Percentiles rank a stretch among this genome's conserved stretches.
phyloP scores from a whole-genome alignment of 2,797 vertebrate species.

The Enteromius viviparus region DNA sequence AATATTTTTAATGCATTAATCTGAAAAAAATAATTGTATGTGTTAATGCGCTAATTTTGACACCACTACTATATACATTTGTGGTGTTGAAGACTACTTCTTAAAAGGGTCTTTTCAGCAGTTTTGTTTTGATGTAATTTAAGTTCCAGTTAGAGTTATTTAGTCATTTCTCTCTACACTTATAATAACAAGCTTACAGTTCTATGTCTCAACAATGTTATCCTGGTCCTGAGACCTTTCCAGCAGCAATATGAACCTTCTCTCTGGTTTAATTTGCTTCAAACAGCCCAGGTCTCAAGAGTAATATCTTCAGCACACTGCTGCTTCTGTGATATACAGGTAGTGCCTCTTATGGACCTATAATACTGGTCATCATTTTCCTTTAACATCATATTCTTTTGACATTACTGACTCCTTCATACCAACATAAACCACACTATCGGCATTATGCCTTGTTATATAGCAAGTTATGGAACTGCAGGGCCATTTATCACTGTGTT shows the following conservation, averaged over 20 bases:
- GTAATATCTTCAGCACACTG: not conserved
- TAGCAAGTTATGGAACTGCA: not conserved
- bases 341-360: not conserved
- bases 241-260: not conserved
- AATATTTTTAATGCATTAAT: too few species aligned
- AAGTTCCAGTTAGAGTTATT: not conserved
- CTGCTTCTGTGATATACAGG: not conserved
- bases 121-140: not conserved
- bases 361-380: not conserved
- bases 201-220: not conserved
- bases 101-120: not conserved
- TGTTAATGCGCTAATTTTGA: too few species aligned
- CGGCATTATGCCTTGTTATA: not conserved
- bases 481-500: not conserved
- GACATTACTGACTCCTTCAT: not conserved
- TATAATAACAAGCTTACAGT: not conserved
- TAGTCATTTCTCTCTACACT: not conserved
- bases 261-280: not conserved
- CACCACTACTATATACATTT: too few species aligned
- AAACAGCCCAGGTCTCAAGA: not conserved
- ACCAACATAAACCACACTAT: not conserved
- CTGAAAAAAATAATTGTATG: too few species aligned
- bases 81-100: not conserved
- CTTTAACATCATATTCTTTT: not conserved
- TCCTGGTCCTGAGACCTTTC: slow-evolving; percentile 4